Conservation (phyloP, 92 coral and sea anemone species). For the Porites lobata region DNA sequence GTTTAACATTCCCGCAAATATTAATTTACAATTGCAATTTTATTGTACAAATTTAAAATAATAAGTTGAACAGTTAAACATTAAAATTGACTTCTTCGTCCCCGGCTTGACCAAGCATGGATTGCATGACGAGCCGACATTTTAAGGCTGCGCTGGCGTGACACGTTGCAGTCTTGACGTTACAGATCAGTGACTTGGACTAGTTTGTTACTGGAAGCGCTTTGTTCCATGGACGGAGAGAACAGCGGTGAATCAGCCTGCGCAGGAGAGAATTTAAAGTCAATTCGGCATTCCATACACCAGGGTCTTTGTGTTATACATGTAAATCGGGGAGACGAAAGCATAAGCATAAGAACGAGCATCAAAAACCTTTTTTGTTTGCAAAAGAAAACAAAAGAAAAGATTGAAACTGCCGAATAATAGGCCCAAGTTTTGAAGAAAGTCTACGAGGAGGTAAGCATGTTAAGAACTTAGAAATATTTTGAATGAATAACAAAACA, state of each 20-base stretch:
- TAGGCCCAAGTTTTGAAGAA: too few relatives aligned
- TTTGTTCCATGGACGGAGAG: constrained; percentile 69
- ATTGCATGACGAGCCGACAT: neutral
- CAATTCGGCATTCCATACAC: neutral
- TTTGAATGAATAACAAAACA: too few relatives aligned
- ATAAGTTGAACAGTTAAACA: neutral
- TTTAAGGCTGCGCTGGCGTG: neutral
- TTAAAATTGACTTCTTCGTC: neutral
- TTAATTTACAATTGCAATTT: neutral
- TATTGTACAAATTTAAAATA: constrained; percentile 22
- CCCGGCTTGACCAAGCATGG: neutral
- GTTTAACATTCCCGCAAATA: neutral
- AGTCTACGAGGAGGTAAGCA: too few relatives aligned
- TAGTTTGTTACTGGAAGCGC: constrained; percentile 71
- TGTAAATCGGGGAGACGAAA: too few relatives aligned
- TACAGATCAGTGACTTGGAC: constrained; percentile 73
- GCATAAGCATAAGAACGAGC: too few relatives aligned
- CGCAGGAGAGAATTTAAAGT: neutral
- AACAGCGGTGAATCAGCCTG: constrained; percentile 60
- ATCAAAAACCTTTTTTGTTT: too few relatives aligned
- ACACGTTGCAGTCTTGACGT: neutral
- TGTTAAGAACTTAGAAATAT: too few relatives aligned
- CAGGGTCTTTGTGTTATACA: too few relatives aligned
- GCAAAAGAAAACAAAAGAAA: too few relatives aligned
- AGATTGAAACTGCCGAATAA: too few relatives aligned